Evolutionary conservation across 1,140 invertebrate genomes (phyloP).

Genomic region (Eufriesea mexicana): DNA sequence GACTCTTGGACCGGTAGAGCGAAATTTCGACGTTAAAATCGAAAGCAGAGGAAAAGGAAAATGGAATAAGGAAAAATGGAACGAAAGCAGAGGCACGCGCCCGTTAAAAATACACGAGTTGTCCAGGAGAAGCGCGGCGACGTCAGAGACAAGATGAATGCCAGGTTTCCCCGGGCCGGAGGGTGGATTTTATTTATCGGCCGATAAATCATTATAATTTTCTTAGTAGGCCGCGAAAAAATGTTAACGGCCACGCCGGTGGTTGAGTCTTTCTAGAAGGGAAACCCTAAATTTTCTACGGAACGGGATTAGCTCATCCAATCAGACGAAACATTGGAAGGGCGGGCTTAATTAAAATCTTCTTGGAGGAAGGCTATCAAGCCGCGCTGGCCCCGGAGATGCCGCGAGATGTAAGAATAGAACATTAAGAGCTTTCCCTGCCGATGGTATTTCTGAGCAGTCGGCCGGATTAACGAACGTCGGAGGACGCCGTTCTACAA

Average conservation of each 20-base stretch:
- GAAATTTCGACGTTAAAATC: background rate
- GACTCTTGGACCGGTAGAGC: background rate
- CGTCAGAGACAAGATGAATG: slow-evolving; percentile 23
- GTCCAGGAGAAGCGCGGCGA: background rate
- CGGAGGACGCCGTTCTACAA: slow-evolving; percentile 23
- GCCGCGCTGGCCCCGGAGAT: slow-evolving; percentile 48
- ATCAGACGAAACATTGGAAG: slow-evolving; percentile 81
- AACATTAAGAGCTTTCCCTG: slow-evolving; percentile 69
- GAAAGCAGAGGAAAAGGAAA: background rate
- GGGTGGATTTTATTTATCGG: slow-evolving; percentile 41
- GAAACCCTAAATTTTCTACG: slow-evolving; percentile 77
- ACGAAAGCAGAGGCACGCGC: background rate
- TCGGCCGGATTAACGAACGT: slow-evolving; percentile 54
- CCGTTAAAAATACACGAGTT: slow-evolving; percentile 35
- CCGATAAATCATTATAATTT: slow-evolving; percentile 56
- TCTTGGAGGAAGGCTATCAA: slow-evolving; percentile 72
- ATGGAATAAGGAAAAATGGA: background rate
- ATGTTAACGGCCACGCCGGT: slow-evolving; percentile 47
- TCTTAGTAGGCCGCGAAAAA: slow-evolving; percentile 45
- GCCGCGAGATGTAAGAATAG: slow-evolving; percentile 75
- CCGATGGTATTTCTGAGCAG: slow-evolving; percentile 57
- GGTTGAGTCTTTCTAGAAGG: slow-evolving; percentile 53
- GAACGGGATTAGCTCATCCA: slow-evolving; percentile 78
- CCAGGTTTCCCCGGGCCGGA: background rate
- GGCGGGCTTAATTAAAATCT: slow-evolving; percentile 83